A percentile compares a stretch with the other conserved stretches of the same genome.
Evolutionary conservation across 2,113 vertebrate species (phyloP).

Genomic region (Grallaria varia): DNA sequence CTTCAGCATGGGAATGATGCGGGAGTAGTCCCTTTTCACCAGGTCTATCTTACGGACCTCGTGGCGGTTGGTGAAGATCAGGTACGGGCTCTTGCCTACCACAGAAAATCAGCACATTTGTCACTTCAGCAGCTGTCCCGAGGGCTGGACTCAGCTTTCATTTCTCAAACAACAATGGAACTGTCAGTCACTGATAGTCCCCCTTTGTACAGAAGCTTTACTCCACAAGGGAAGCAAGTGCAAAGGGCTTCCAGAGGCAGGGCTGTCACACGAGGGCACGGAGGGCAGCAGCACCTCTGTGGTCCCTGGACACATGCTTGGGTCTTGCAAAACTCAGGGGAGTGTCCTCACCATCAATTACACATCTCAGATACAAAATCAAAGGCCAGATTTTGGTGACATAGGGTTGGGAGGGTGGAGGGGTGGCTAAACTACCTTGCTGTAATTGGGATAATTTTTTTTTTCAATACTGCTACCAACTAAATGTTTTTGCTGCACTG

Average conservation of each 20-base stretch:
- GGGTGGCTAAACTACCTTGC: neutral
- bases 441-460: neutral
- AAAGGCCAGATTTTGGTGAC: neutral
- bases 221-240: neutral
- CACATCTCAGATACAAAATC: neutral
- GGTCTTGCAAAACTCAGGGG: neutral
- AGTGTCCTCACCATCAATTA: neutral
- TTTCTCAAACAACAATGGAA: neutral
- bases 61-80: slow-evolving; percentile 96
- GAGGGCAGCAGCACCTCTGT: neutral
- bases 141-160: neutral
- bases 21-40: slow-evolving; percentile 88
- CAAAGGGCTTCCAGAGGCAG: neutral
- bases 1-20: slow-evolving; percentile 92
- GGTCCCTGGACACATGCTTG: neutral
- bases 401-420: neutral
- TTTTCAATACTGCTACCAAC: neutral
- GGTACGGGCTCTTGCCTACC: slow-evolving; percentile 87
- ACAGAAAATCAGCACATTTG: neutral
- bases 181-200: neutral
- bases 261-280: fast-evolving
- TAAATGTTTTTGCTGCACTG: slow-evolving; percentile 17
- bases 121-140: neutral
- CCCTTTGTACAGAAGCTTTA: neutral
- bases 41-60: slow-evolving; percentile 93